Evolutionary conservation across 1,140 invertebrate genomes (phyloP).

Genomic region (Zaprionus taronus): DNA sequence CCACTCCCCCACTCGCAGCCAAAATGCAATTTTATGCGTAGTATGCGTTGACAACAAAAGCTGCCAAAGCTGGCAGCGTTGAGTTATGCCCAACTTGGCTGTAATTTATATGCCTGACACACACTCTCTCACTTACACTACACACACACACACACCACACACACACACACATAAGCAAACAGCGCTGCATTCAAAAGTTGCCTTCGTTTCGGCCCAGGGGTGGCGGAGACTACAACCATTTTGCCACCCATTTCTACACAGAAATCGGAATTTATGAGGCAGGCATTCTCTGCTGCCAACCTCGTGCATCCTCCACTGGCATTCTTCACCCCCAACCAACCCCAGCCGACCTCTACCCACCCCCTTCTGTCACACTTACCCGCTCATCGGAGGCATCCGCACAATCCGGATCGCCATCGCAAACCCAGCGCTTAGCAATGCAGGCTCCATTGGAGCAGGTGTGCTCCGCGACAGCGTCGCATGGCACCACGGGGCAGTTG

Average conservation of each 20-base stretch:
- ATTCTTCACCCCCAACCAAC: conserved; percentile 24
- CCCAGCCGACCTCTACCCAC: neutral
- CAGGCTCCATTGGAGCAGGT: conserved; percentile 89
- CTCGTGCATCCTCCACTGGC: conserved; percentile 3
- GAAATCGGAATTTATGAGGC: conserved; percentile 64
- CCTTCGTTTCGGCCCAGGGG: neutral
- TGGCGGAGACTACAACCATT: conserved; percentile 28
- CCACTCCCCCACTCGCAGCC: no score
- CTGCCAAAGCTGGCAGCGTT: conserved; percentile 73
- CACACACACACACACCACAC: neutral
- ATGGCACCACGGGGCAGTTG: conserved; percentile 89
- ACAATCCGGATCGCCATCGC: conserved; percentile 95
- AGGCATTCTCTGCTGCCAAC: conserved; percentile 9
- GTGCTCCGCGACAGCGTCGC: conserved; percentile 89
- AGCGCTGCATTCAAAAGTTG: conserved; percentile 10
- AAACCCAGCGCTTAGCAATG: conserved; percentile 90
- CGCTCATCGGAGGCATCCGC: conserved; percentile 92
- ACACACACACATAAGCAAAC: conserved; percentile 16
- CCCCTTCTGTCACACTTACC: conserved; percentile 84
- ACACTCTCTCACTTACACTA: neutral
- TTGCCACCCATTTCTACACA: conserved; percentile 22
- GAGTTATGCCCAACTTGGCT: conserved; percentile 75
- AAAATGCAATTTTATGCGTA: conserved; percentile 82
- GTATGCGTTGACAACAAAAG: conserved; percentile 81
- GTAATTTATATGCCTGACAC: conserved; percentile 76